Conservation (phyloP, 2,797 vertebrate species). For the Anas capensis region DNA sequence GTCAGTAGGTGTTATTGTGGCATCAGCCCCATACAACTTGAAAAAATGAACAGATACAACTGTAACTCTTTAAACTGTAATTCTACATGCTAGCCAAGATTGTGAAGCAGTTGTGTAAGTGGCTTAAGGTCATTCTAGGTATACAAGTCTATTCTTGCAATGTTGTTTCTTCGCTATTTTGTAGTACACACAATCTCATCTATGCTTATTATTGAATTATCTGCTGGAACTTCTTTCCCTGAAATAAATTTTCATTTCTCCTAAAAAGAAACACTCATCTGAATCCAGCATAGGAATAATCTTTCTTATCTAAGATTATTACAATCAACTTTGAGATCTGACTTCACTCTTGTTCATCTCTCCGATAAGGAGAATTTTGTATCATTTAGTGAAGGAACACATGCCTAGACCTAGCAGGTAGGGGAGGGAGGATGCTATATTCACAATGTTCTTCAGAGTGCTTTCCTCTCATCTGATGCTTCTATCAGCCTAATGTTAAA, state of each 20-base stretch:
- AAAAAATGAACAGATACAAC: background rate
- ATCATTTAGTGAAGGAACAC: background rate
- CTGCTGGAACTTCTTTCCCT: background rate
- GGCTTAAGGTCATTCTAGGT: background rate
- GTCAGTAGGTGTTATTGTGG: background rate
- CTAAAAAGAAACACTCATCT: background rate
- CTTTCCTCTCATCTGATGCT: background rate
- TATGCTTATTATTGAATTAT: background rate
- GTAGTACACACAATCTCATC: accelerated
- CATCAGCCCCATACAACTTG: background rate
- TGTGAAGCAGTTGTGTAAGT: background rate
- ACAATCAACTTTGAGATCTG: background rate
- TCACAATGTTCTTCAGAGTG: background rate
- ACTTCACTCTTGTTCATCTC: background rate
- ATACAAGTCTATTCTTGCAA: background rate
- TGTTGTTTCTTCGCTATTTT: background rate
- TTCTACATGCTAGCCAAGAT: background rate
- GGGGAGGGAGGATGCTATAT: background rate
- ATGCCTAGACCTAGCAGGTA: background rate
- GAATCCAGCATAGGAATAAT: background rate
- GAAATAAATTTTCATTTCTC: background rate
- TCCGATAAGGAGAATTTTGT: background rate
- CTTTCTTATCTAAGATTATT: background rate
- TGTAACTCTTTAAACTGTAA: background rate
- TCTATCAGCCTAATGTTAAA: background rate